Base-by-base conservation (phyloP, 2,797 vertebrate species). In the Ataeniobius toweri region DNA sequence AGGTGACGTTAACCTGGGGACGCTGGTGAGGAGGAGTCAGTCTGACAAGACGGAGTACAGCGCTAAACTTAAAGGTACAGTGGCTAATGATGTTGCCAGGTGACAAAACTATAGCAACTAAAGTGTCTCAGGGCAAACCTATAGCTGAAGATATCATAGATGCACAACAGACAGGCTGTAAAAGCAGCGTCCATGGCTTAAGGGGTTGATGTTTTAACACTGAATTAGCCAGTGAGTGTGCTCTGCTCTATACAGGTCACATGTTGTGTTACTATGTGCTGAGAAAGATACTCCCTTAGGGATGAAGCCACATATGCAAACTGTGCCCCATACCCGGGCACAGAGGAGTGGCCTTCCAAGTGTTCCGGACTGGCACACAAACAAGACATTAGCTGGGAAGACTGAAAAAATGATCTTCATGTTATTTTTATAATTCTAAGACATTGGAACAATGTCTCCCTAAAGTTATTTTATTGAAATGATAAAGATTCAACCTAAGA, bases 31-130 rank as follows among this genome's bases (percentile, higher is more conserved):
- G 91, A 97, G 98, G 90, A 98, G 96, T 88, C 97, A 99, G 90
- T 99, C 98, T 0, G 98, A 99, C 94, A 97, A 97, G 94, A 98
- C 96, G 13, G 98, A 99, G 89, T 99, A 99, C 96, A 96, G 92
- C 95, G 94, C 96, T 82, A 99, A 97, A 90, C 91, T 99, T 80
- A 97, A 99, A 99, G 98, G 98, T 99, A 98, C 81, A 84, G 56
- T 36, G n/a, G 68, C 50, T 88, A 90, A 94, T 28, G 77, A 90
- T 73, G 80, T 89, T 90, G 84, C 92, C 13, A 12, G 80, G 80
- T 84, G 82, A 81, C 81, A 92, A 81, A 92, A 86, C 93, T 93
- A 94, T 91, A 78, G 91, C 85, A 91, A 93, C 91, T 87, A 89
- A 68, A 68, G 39, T 46, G 24, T n/a, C 50, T 53, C 50, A 72